A percentile compares a stretch with the other conserved stretches of the same genome.
phyloP scores from a whole-genome alignment of 2,113 vertebrate species.

The Sander vitreus region DNA sequence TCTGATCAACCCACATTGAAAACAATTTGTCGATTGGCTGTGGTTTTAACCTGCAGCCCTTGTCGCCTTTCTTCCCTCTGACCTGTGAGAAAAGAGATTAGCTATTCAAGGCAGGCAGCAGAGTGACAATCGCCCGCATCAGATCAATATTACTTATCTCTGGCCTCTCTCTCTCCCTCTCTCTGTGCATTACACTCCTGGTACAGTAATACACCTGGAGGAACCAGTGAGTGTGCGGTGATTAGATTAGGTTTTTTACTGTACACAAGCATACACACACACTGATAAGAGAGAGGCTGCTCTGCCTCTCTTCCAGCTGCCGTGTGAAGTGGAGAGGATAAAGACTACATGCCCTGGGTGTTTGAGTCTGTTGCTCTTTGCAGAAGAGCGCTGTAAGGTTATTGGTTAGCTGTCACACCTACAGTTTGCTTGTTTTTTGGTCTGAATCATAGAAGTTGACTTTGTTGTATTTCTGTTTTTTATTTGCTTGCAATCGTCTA shows the following conservation, averaged over 20 bases:
- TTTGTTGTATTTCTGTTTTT: background rate
- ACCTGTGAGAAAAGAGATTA: conserved; percentile 79
- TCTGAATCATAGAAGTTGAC: background rate
- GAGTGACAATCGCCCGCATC: conserved; percentile 75
- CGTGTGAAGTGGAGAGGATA: conserved; percentile 76
- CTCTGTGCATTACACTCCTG: conserved; percentile 71
- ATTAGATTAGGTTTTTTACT: conserved; percentile 78
- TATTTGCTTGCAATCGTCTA: background rate
- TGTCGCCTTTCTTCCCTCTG: conserved; percentile 69
- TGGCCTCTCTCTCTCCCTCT: conserved; percentile 37
- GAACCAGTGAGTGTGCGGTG: conserved; percentile 69
- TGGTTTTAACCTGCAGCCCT: conserved; percentile 55
- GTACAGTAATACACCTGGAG: conserved; percentile 80
- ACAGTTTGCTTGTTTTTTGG: background rate
- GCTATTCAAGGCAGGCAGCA: conserved; percentile 71
- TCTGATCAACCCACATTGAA: conserved; percentile 49
- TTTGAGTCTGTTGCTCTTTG: conserved; percentile 51
- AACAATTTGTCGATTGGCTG: conserved; percentile 74
- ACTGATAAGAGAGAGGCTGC: conserved; percentile 74
- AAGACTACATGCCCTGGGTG: conserved; percentile 60
- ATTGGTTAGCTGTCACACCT: conserved; percentile 42
- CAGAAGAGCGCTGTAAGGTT: conserved; percentile 29
- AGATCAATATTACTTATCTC: conserved; percentile 84
- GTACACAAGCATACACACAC: conserved; percentile 59
- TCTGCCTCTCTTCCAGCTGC: conserved; percentile 56